phyloP scores from a whole-genome alignment of 1,140 invertebrate genomes.

The Drosophila willistoni region DNA sequence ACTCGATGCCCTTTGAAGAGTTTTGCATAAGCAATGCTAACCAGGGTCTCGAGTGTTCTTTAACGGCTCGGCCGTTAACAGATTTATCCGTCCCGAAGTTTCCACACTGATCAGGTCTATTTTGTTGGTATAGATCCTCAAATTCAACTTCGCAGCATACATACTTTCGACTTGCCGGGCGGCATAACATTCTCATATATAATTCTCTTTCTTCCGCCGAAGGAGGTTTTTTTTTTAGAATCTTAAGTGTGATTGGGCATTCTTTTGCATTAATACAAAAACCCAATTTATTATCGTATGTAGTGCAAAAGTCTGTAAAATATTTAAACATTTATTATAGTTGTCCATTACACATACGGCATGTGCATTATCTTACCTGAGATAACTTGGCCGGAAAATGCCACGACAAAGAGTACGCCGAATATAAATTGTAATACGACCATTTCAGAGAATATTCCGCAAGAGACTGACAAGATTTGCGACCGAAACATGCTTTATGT shows the following conservation, averaged over 20 bases:
- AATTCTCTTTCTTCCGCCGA: no score
- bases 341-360: neutral
- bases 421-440: neutral
- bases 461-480: slow-evolving; percentile 4
- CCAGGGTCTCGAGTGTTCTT: slow-evolving; percentile 29
- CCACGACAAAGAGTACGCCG: neutral
- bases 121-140: neutral
- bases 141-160: neutral
- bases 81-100: neutral
- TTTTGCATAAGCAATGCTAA: slow-evolving; percentile 16
- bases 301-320: neutral
- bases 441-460: neutral
- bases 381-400: neutral
- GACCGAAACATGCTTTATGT: no score
- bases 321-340: neutral
- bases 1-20: neutral
- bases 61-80: neutral
- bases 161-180: neutral
- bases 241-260: no score
- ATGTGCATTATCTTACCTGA: neutral
- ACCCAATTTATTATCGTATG: neutral
- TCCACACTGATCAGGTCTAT: neutral
- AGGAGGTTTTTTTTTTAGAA: no score
- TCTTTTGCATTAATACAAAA: neutral
- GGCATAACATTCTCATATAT: no score